These are phyloP conservation scores for Eudyptes chrysolophus DNA, from an alignment of 2,113 vertebrate genomes.

Conservation along the genomic window DNA sequence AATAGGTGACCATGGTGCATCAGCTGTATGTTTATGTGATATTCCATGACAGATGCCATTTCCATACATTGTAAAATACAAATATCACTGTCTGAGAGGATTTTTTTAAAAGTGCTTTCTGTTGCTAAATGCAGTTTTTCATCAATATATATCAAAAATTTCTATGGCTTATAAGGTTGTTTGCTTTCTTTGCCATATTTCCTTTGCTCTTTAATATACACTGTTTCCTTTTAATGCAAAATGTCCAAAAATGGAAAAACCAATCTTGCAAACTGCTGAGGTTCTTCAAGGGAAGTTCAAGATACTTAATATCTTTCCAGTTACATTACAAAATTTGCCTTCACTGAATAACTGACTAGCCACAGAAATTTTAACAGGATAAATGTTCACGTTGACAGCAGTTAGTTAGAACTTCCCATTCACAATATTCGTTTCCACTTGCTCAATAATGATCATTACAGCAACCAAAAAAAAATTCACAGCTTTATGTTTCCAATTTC, in stretches of 20 bases:
- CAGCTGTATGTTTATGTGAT: not conserved
- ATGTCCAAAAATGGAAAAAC: not conserved
- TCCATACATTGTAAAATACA: not conserved
- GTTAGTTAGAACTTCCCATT: not conserved
- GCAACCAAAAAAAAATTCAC: not conserved
- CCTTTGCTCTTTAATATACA: not conserved
- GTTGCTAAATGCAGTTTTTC: not conserved
- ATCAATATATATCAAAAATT: not conserved
- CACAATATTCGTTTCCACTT: not conserved
- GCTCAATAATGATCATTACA: not conserved
- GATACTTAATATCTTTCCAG: not conserved
- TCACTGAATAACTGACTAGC: not conserved
- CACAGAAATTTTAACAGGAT: not conserved
- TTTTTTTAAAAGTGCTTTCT: not conserved
- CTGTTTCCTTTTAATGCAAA: not conserved
- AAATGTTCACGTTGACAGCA: not conserved
- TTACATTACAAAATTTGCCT: not conserved
- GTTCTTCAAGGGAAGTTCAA: not conserved
- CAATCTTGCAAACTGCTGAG: not conserved
- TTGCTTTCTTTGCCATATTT: not conserved
- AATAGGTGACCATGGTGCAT: not conserved
- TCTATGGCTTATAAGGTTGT: not conserved
- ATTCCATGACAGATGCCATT: not conserved
- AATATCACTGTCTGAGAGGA: not conserved
- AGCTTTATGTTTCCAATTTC: not conserved